These are phyloP conservation scores for Cacoxenus indagator DNA, from an alignment of 2,888 invertebrate genomes.

Conservation along the genomic window DNA sequence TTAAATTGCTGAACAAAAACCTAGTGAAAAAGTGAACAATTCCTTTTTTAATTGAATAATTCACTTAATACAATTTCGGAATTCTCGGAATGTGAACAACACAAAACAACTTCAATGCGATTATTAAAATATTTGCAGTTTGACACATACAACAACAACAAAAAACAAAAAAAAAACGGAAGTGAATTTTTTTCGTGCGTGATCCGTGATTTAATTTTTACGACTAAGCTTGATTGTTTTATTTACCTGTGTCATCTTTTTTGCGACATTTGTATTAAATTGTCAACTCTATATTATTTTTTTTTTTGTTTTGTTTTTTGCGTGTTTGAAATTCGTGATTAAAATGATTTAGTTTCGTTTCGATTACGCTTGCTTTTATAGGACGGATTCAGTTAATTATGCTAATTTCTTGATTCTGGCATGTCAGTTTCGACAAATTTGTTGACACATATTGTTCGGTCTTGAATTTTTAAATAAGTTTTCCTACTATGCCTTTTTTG, in stretches of 20 bases:
- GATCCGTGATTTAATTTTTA: neutral
- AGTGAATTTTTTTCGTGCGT: slow-evolving; percentile 41
- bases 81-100: too few species aligned
- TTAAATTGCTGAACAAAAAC: neutral
- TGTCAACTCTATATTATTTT: neutral
- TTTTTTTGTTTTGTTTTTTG: neutral
- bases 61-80: neutral
- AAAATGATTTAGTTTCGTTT: neutral
- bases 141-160: neutral
- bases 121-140: slow-evolving; percentile 25
- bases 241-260: neutral
- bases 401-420: neutral
- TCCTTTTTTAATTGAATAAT: neutral
- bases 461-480: neutral
- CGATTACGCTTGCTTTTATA: neutral
- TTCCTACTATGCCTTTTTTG: neutral
- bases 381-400: neutral
- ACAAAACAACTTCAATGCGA: slow-evolving; percentile 31
- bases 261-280: neutral
- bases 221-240: neutral
- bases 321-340: neutral
- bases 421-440: neutral
- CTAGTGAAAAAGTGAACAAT: neutral
- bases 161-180: slow-evolving; percentile 30
- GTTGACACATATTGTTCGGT: slow-evolving; percentile 10